Conservation (phyloP, 2,113 vertebrate genomes). For the Vanacampus margaritifer region DNA sequence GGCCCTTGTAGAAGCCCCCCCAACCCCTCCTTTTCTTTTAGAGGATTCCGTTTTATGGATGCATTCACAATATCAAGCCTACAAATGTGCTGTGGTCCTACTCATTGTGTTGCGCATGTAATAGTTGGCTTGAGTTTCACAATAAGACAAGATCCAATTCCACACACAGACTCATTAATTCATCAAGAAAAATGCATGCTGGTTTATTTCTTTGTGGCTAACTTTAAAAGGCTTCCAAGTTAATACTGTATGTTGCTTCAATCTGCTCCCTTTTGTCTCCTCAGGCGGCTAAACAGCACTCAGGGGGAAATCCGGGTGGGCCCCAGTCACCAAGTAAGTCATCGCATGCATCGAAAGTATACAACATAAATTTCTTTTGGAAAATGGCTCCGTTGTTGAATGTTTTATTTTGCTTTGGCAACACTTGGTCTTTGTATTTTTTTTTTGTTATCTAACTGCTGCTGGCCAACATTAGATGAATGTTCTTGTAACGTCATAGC, state of each 20-base stretch:
- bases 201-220: conserved; percentile 7
- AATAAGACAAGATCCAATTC: conserved; percentile 12
- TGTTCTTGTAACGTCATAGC: neutral
- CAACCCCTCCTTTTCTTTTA: conserved; percentile 42
- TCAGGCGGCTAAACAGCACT: conserved; percentile 97
- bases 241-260: conserved; percentile 32
- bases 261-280: conserved; percentile 50
- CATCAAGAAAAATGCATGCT: conserved; percentile 4
- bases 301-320: conserved; percentile 98
- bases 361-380: neutral
- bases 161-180: conserved; percentile 6
- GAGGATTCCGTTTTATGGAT: conserved; percentile 68
- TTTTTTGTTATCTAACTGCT: neutral
- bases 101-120: conserved; percentile 21
- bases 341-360: neutral
- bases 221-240: conserved; percentile 30
- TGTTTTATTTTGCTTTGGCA: neutral
- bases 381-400: neutral
- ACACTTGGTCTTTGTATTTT: too few relatives aligned
- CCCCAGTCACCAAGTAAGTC: conserved; percentile 94
- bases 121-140: conserved; percentile 17
- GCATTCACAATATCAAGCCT: conserved; percentile 59
- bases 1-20: conserved; percentile 52
- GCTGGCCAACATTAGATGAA: neutral
- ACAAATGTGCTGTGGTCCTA: conserved; percentile 47